A percentile compares a stretch with the other conserved stretches of the same genome.
Conservation (phyloP, 2,113 vertebrate genomes). For the Morone saxatilis region DNA sequence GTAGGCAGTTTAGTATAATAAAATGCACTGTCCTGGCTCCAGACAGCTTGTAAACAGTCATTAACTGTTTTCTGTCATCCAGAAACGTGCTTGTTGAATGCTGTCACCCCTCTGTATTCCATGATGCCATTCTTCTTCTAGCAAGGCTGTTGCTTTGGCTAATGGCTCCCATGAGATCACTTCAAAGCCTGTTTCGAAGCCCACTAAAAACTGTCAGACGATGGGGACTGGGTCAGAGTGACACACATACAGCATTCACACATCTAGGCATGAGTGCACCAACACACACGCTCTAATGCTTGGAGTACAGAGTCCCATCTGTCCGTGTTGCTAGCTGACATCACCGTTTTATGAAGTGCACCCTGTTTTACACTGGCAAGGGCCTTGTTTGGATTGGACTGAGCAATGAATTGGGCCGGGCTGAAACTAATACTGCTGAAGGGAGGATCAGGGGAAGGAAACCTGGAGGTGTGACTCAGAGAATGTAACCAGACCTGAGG, state of each 20-base stretch:
- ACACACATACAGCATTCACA: constrained; percentile 74
- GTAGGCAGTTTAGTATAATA: neutral
- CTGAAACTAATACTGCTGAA: constrained; percentile 56
- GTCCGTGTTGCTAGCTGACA: constrained; percentile 69
- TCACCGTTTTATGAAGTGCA: constrained; percentile 77
- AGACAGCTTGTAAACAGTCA: constrained; percentile 37
- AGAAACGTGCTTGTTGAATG: constrained; percentile 64
- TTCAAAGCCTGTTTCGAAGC: constrained; percentile 67
- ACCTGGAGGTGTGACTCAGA: constrained; percentile 50
- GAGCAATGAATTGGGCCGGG: constrained; percentile 36
- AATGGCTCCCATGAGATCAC: constrained; percentile 80
- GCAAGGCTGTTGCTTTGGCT: constrained; percentile 60
- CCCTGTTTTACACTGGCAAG: constrained; percentile 71
- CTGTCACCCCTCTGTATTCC: constrained; percentile 72
- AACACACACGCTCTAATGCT: constrained; percentile 32
- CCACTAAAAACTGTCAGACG: constrained; percentile 64
- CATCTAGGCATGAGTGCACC: constrained; percentile 35
- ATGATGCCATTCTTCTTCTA: constrained; percentile 73
- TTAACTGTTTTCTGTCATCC: constrained; percentile 53
- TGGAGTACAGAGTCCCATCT: constrained; percentile 66
- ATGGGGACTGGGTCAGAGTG: constrained; percentile 62
- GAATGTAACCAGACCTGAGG: constrained; percentile 47
- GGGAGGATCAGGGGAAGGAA: constrained; percentile 51
- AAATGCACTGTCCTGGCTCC: constrained; percentile 6
- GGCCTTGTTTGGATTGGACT: constrained; percentile 66